Conservation (phyloP, 2,888 invertebrate species). For the Ernsta delagoae region DNA sequence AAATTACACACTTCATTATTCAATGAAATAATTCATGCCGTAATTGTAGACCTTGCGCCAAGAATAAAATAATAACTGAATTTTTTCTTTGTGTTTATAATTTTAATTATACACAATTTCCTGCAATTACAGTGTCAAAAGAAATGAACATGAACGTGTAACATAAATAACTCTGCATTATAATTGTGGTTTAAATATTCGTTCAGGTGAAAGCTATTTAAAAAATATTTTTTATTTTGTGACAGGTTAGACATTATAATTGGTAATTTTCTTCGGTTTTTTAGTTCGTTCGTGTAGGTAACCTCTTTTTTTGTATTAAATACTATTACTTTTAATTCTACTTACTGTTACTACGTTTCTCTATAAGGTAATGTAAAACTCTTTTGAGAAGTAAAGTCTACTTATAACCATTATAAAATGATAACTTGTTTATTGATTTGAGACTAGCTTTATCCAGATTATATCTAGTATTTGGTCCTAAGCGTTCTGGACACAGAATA, state of each 20-base stretch:
- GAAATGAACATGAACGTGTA: not conserved
- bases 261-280: not conserved
- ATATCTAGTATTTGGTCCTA: too few relatives aligned
- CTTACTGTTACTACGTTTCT: too few relatives aligned
- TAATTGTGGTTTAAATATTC: not conserved
- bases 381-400: too few relatives aligned
- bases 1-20: constrained; percentile 31
- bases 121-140: constrained; percentile 3
- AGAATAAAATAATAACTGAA: constrained; percentile 12
- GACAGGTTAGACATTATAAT: not conserved
- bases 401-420: too few relatives aligned
- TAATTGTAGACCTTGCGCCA: constrained; percentile 7
- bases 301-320: too few relatives aligned
- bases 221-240: not conserved
- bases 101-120: constrained; percentile 11
- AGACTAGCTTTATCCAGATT: too few relatives aligned
- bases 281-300: too few relatives aligned
- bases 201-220: not conserved
- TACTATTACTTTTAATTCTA: too few relatives aligned
- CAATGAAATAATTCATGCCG: constrained; percentile 27
- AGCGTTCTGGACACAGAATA: too few relatives aligned
- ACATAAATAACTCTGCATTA: not conserved
- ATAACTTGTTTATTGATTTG: too few relatives aligned
- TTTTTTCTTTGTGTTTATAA: constrained; percentile 17
- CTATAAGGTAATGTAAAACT: too few relatives aligned